Percentiles rank a stretch among this genome's conserved stretches.
Evolutionary conservation across 2,888 invertebrate species (phyloP).

Genomic region (Spodoptera exigua): DNA sequence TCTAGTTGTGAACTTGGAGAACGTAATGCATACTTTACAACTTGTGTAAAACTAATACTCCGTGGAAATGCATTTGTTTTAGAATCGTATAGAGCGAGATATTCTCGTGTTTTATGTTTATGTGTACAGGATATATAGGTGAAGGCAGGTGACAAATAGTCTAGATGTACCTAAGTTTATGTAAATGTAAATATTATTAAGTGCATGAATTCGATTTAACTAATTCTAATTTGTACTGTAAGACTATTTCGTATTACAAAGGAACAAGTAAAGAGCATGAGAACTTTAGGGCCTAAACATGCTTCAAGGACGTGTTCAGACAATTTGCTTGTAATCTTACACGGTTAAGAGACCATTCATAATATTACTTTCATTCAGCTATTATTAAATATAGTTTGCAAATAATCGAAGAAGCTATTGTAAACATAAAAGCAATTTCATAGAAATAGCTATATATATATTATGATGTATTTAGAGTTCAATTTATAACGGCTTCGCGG

Average conservation of each 20-base stretch:
- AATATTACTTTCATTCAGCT: conserved; percentile 16
- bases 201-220: too few species aligned
- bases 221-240: too few species aligned
- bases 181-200: too few species aligned
- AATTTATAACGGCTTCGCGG: conserved; percentile 57
- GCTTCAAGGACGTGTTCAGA: conserved; percentile 25
- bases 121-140: not conserved
- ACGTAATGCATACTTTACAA: conserved; percentile 37
- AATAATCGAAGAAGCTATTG: conserved; percentile 9
- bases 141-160: too few species aligned
- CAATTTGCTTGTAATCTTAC: conserved; percentile 18
- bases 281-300: conserved; percentile 22
- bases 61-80: conserved; percentile 21
- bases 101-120: conserved; percentile 13
- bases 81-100: conserved; percentile 1
- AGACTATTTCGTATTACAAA: conserved; percentile 5
- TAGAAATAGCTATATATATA: conserved; percentile 26
- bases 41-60: conserved; percentile 7
- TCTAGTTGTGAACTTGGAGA: conserved; percentile 39
- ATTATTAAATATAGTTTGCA: conserved; percentile 14
- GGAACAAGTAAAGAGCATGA: conserved; percentile 21
- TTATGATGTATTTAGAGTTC: conserved; percentile 4
- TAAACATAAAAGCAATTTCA: conserved; percentile 17
- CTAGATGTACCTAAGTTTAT: too few species aligned
- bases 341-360: conserved; percentile 16